A percentile compares a stretch with the other conserved stretches of the same genome.
phyloP scores from a whole-genome alignment of 1,140 invertebrate genomes.

The Sarcophaga peregrina region DNA sequence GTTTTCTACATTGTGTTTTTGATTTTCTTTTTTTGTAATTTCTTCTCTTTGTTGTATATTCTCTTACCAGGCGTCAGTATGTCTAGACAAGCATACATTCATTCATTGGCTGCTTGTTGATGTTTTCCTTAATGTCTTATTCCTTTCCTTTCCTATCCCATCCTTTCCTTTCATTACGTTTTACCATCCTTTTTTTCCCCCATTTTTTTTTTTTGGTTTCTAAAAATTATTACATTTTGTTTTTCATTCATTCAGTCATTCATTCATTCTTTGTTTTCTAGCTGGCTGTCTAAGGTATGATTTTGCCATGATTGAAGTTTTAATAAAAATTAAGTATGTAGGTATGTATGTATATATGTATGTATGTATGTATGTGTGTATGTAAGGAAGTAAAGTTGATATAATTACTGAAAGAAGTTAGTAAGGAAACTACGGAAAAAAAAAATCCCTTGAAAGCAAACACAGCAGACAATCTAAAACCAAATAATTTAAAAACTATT shows the following conservation, averaged over 20 bases:
- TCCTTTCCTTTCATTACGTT: no score
- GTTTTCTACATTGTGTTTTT: neutral
- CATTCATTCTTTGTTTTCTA: no score
- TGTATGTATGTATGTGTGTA: no score
- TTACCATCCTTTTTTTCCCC: no score
- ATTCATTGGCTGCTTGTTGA: constrained; percentile 14
- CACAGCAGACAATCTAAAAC: no score
- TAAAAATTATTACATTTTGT: neutral
- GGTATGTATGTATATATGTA: no score
- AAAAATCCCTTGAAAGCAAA: no score
- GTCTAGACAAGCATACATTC: constrained; percentile 4
- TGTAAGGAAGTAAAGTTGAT: no score
- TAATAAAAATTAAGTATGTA: neutral
- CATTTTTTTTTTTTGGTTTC: neutral
- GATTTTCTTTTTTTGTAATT: neutral
- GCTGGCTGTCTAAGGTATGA: neutral
- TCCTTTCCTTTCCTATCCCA: neutral
- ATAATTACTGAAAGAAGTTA: no score
- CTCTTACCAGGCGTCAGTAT: constrained; percentile 13
- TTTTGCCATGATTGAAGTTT: constrained; percentile 3
- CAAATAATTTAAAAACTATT: no score
- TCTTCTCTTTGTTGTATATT: neutral
- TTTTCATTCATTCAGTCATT: no score
- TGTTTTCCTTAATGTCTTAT: constrained; percentile 10
- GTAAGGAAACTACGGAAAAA: no score